Base-by-base conservation (phyloP, 2,888 invertebrate genomes). In the Hesperia comma region DNA sequence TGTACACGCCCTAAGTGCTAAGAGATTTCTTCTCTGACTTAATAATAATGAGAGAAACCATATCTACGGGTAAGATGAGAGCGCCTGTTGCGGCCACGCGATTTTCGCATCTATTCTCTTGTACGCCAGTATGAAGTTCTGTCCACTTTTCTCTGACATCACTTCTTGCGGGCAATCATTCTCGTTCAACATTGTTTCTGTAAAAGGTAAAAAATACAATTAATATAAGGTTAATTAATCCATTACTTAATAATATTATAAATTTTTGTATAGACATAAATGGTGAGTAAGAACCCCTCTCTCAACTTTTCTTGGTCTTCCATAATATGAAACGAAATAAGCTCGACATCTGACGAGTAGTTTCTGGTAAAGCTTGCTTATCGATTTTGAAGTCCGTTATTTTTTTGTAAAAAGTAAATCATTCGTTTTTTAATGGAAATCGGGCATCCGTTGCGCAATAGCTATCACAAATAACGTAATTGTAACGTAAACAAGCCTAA, bases 51-150 rank as follows among this genome's bases (percentile, higher is more conserved):
- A 76, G 75, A 76, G 63, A 63, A 57, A 58, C 43, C 41, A 10
- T 41, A 55, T 58, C 71, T 86, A 92, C 0, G 93, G 92, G 72
- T 90, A 92, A 40, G 93, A 93, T 14, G 84, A 79, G 54, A 93
- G 68, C 0, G 93, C 92, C 72, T 94, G 94, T 73, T 94, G 94
- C 66, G 99, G 99, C 99, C 99, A 99, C 68, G 98, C 98, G 75
- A 99, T 99, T 92, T 98, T 99, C 33, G 98, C 98, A 83, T 98
- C 99, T 85, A 97, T 97, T 71, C 99, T 94, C 90, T 99, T 98
- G 93, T 98, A 99, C 17, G 98, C 99, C 86, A 99, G 95, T 84
- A 98, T 96, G 88, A 97, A 98, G 80, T 98, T 97, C 81, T 96
- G 96, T 63, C 95, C 96, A 75, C 94, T 95, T 74, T 94, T 94